These are phyloP conservation scores for Parauchenoglanis ngamensis DNA, from an alignment of 2,797 vertebrate genomes.

Conservation along the genomic window DNA sequence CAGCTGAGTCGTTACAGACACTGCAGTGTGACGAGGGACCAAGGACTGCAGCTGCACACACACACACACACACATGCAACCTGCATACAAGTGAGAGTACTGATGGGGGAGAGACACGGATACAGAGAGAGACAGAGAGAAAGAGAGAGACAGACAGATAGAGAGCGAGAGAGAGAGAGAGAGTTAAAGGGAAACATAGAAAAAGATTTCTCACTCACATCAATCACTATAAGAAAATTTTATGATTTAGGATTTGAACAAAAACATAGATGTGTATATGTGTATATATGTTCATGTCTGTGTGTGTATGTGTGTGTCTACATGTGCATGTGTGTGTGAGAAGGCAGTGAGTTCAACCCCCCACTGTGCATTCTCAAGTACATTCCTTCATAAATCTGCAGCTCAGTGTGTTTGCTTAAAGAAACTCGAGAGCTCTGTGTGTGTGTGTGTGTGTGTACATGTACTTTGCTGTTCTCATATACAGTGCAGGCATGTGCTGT, in stretches of 20 bases:
- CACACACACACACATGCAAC: slow-evolving; percentile 10
- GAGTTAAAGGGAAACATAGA: no score
- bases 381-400: slow-evolving; percentile 77
- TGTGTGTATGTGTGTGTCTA: slow-evolving; percentile 29
- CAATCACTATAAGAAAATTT: neutral
- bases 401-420: slow-evolving; percentile 58
- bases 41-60: slow-evolving; percentile 75
- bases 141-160: neutral
- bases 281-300: neutral
- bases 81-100: neutral
- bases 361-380: slow-evolving; percentile 59
- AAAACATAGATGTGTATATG: neutral
- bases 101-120: neutral
- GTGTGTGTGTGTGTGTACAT: slow-evolving; percentile 54
- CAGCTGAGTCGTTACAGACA: slow-evolving; percentile 72
- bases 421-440: slow-evolving; percentile 56
- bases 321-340: slow-evolving; percentile 36
- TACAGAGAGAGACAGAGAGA: neutral
- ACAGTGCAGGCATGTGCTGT: neutral
- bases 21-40: slow-evolving; percentile 75
- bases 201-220: neutral
- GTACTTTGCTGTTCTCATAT: neutral
- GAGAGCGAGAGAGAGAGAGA: no score
- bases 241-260: neutral
- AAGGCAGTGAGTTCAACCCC: slow-evolving; percentile 58